phyloP scores from a whole-genome alignment of 2,888 invertebrate genomes.

The Rhagium mordax region DNA sequence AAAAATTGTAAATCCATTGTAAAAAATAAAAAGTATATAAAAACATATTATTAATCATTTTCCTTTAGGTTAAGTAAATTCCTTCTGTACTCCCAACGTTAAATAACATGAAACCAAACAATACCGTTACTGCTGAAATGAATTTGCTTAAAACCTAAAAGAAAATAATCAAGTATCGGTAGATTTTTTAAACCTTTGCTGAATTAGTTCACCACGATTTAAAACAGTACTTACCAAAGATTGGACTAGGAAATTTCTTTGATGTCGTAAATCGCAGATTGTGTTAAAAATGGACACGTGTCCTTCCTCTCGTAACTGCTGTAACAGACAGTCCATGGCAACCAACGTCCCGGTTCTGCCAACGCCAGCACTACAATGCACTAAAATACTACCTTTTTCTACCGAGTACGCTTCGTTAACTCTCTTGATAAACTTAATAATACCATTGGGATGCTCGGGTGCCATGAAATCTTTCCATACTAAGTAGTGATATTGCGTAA shows the following conservation, averaged over 20 bases:
- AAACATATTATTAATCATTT: too few relatives aligned
- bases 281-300: slow-evolving; percentile 93
- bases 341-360: slow-evolving; percentile 96
- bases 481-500: slow-evolving; percentile 94
- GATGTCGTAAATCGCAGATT: slow-evolving; percentile 89
- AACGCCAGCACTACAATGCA: slow-evolving; percentile 96
- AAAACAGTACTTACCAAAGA: slow-evolving; percentile 76
- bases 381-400: slow-evolving; percentile 87
- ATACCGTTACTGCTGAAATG: too few relatives aligned
- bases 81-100: too few relatives aligned
- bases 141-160: too few relatives aligned
- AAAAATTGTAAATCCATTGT: too few relatives aligned
- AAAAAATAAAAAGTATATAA: too few relatives aligned
- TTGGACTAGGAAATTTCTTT: slow-evolving; percentile 95
- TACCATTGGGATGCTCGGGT: slow-evolving; percentile 93
- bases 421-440: slow-evolving; percentile 90
- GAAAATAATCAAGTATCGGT: too few relatives aligned
- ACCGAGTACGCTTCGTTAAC: slow-evolving; percentile 89
- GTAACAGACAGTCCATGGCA: slow-evolving; percentile 90
- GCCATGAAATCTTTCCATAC: slow-evolving; percentile 98
- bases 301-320: slow-evolving; percentile 87
- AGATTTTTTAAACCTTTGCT: background rate
- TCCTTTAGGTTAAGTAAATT: too few relatives aligned
- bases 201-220: background rate
- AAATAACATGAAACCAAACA: too few relatives aligned